These are phyloP conservation scores for Atractosteus spatula DNA, from an alignment of 2,113 vertebrate species.

Conservation along the genomic window DNA sequence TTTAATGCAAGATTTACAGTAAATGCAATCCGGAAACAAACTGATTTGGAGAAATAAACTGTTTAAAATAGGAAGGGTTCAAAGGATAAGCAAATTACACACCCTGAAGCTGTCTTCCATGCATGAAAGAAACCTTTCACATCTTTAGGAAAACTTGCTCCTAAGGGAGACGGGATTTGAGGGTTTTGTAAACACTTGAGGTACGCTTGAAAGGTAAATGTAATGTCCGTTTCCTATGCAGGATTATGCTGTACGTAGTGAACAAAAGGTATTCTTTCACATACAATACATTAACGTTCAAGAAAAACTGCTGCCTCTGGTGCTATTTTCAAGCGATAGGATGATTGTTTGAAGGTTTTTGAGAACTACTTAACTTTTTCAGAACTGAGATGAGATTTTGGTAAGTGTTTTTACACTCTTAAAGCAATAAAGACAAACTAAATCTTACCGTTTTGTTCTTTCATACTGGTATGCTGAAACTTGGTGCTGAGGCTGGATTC, in stretches of 20 bases:
- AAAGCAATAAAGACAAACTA: no score
- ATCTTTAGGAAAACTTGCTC: conserved; percentile 65
- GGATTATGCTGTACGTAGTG: conserved; percentile 71
- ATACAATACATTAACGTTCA: conserved; percentile 1
- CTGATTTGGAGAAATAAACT: conserved; percentile 67
- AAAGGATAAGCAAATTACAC: conserved; percentile 84
- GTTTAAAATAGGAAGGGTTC: conserved; percentile 76
- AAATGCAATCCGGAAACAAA: conserved; percentile 63
- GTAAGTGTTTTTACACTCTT: no score
- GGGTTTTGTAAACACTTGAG: conserved; percentile 79
- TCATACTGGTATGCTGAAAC: conserved; percentile 76
- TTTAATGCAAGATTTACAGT: conserved; percentile 34
- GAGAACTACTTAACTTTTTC: no score
- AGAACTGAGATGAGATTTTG: no score
- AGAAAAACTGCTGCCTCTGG: background rate
- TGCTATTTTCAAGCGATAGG: no score
- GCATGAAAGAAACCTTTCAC: conserved; percentile 90
- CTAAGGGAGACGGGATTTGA: conserved; percentile 75
- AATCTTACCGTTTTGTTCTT: conserved; percentile 92
- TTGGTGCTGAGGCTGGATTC: conserved; percentile 86
- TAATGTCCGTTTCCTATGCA: conserved; percentile 85
- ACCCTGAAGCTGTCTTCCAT: conserved; percentile 65
- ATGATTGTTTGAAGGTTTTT: no score
- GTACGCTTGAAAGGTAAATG: conserved; percentile 85
- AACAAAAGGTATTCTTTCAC: conserved; percentile 74